phyloP scores from a whole-genome alignment of 2,113 vertebrate genomes.

The Dipodomys stephensi region DNA sequence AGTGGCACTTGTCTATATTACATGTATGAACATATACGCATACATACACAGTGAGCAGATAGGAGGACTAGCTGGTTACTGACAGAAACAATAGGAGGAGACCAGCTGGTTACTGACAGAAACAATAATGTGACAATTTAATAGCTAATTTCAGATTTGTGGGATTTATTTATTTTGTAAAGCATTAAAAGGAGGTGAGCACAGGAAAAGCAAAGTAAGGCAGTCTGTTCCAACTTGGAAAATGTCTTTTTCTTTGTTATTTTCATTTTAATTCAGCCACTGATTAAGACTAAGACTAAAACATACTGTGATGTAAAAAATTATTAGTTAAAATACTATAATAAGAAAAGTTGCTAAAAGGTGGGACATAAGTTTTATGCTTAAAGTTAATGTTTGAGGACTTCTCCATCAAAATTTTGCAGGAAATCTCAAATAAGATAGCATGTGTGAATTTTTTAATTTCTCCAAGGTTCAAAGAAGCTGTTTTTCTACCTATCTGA shows the following conservation, averaged over 20 bases:
- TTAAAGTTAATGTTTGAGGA: background rate
- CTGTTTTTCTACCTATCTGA: background rate
- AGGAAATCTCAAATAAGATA: background rate
- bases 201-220: background rate
- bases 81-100: too few relatives aligned
- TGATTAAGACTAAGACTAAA: background rate
- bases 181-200: background rate
- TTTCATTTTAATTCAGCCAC: background rate
- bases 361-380: background rate
- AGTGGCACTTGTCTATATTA: background rate
- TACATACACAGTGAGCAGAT: background rate
- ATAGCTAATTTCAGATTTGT: background rate
- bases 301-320: background rate
- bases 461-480: background rate
- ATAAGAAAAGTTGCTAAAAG: background rate
- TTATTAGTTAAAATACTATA: background rate
- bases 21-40: background rate
- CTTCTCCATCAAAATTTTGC: background rate
- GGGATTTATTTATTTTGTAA: background rate
- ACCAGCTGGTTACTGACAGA: background rate
- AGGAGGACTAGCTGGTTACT: background rate
- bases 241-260: background rate
- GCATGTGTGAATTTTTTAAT: background rate
- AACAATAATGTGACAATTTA: background rate
- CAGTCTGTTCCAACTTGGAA: background rate